phyloP scores from a whole-genome alignment of 2,888 invertebrate genomes.

The Mechanitis mazaeus region DNA sequence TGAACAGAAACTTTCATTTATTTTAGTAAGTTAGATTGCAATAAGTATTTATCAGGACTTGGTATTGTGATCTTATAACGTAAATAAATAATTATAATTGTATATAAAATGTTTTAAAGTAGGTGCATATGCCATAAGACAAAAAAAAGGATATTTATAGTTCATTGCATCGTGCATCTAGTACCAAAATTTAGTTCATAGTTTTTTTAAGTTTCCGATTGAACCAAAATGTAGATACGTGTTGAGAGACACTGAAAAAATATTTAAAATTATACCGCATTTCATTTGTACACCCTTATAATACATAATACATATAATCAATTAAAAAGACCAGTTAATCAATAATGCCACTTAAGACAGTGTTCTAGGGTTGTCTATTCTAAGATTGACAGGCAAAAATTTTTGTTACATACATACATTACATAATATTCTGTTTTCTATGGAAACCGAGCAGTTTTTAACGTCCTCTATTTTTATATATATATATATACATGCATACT shows the following conservation, averaged over 20 bases:
- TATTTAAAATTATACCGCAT: constrained; percentile 26
- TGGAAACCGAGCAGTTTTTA: too few relatives aligned
- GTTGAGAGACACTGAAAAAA: constrained; percentile 67
- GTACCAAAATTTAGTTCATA: constrained; percentile 67
- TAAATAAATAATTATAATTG: not conserved
- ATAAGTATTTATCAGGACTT: too few relatives aligned
- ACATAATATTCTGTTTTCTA: too few relatives aligned
- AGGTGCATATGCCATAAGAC: constrained; percentile 1
- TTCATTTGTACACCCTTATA: constrained; percentile 27
- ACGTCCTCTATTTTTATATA: too few relatives aligned
- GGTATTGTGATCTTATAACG: too few relatives aligned
- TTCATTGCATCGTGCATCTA: constrained; percentile 38
- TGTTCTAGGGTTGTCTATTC: not conserved
- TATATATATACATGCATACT: too few relatives aligned
- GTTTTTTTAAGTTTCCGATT: constrained; percentile 72
- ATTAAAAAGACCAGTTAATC: constrained; percentile 21
- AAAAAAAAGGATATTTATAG: not conserved
- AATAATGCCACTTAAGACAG: constrained; percentile 7
- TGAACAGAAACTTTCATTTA: too few relatives aligned
- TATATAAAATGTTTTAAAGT: constrained; percentile 9
- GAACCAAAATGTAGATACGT: constrained; percentile 70
- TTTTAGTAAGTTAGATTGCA: too few relatives aligned
- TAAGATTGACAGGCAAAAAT: too few relatives aligned
- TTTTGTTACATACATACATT: too few relatives aligned
- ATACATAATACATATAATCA: constrained; percentile 16